Evolutionary conservation across 2,113 vertebrate genomes (phyloP).

Genomic region (Stictonetta naevosa): DNA sequence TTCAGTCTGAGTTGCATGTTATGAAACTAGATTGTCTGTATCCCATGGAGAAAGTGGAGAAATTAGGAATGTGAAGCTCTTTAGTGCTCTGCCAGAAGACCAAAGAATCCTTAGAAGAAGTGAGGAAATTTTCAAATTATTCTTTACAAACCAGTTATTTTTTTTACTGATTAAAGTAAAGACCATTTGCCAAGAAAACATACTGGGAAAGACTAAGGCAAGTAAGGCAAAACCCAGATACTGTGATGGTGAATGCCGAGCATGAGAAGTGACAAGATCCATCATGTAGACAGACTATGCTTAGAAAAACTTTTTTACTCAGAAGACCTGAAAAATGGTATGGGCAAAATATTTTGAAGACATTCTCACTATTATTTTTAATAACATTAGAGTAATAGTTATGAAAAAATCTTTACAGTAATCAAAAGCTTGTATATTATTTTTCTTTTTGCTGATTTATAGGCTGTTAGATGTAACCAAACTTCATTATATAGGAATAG

Average conservation of each 20-base stretch:
- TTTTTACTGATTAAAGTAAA: neutral
- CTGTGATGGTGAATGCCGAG: neutral
- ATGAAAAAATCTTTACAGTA: neutral
- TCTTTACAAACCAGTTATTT: neutral
- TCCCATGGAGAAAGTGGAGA: neutral
- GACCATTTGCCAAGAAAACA: neutral
- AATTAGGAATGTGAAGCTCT: neutral
- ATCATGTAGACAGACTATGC: neutral
- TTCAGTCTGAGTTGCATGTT: neutral
- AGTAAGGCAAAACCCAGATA: neutral
- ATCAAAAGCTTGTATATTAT: neutral
- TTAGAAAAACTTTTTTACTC: neutral
- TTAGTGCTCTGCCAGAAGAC: neutral
- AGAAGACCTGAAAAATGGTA: slow-evolving; percentile 15
- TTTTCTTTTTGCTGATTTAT: neutral
- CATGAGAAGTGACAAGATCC: neutral
- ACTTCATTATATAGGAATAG: neutral
- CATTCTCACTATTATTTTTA: neutral
- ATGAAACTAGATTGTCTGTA: neutral
- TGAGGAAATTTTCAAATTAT: neutral
- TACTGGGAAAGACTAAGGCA: neutral
- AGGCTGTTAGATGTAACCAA: neutral
- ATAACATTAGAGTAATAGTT: neutral
- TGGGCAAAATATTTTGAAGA: slow-evolving; percentile 41
- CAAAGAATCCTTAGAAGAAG: neutral